Conservation (phyloP, 2,888 invertebrate genomes). For the Teinopalpus imperialis region DNA sequence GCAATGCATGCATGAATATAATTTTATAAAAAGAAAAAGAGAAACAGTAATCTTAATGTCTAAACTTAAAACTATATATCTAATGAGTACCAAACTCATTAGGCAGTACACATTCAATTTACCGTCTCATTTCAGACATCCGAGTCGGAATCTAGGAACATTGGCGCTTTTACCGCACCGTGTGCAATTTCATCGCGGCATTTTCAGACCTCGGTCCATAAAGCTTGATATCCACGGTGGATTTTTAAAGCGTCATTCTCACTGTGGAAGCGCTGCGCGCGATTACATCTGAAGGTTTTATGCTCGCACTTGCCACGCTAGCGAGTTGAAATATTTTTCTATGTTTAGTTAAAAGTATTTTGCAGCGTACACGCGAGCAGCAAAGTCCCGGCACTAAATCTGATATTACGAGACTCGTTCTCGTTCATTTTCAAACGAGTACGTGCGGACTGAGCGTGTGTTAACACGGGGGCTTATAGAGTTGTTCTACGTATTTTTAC, state of each 20-base stretch:
- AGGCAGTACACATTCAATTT: not conserved
- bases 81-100: slow-evolving; percentile 11
- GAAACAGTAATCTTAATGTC: too few species aligned
- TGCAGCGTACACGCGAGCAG: slow-evolving; percentile 5
- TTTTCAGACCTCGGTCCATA: slow-evolving; percentile 14
- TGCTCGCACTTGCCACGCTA: not conserved
- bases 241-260: slow-evolving; percentile 24
- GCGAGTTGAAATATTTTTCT: slow-evolving; percentile 17
- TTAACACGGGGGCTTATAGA: too few species aligned
- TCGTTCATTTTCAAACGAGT: slow-evolving; percentile 3
- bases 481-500: not conserved
- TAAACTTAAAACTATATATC: too few species aligned
- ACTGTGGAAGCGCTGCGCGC: slow-evolving; percentile 13
- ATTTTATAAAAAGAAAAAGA: too few species aligned
- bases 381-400: slow-evolving; percentile 10
- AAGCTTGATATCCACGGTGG: slow-evolving; percentile 16
- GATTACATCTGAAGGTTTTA: slow-evolving; percentile 24
- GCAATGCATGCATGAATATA: too few species aligned
- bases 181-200: slow-evolving; percentile 12
- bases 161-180: not conserved
- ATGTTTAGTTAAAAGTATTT: slow-evolving; percentile 18
- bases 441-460: not conserved
- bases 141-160: slow-evolving; percentile 9
- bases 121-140: slow-evolving; percentile 6
- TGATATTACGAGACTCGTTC: slow-evolving; percentile 16